A percentile compares a stretch with the other conserved stretches of the same genome.
Evolutionary conservation across 2,113 vertebrate genomes (phyloP).

Genomic region (Platysteira castanea): DNA sequence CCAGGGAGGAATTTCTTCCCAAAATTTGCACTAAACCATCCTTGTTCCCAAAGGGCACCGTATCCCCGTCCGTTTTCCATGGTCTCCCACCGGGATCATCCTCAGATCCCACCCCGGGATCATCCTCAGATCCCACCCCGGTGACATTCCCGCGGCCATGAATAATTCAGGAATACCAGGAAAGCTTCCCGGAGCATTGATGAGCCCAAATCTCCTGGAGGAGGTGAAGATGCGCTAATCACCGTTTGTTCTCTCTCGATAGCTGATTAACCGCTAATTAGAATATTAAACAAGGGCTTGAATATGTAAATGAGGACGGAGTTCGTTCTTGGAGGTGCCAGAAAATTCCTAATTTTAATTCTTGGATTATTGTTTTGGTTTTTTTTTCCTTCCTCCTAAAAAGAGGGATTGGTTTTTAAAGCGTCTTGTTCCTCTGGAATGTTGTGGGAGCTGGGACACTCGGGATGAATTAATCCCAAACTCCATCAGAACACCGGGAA

Average conservation of each 20-base stretch:
- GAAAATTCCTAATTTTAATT: slow-evolving; percentile 17
- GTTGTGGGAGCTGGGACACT: neutral
- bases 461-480: rapidly evolving
- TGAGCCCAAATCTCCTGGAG: slow-evolving; percentile 13
- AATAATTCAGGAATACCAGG: neutral
- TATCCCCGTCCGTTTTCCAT: rapidly evolving
- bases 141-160: neutral
- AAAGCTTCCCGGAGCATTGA: slow-evolving; percentile 16
- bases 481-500: neutral
- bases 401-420: neutral
- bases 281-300: slow-evolving; percentile 43
- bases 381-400: neutral
- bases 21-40: neutral
- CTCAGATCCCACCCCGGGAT: neutral
- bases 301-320: neutral
- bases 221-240: slow-evolving; percentile 38
- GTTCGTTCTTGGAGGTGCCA: neutral
- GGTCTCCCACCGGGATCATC: neutral
- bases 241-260: slow-evolving; percentile 37
- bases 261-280: slow-evolving; percentile 55
- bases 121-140: rapidly evolving
- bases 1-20: neutral
- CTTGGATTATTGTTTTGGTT: neutral
- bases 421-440: neutral
- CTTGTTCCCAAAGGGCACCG: neutral